Evolutionary conservation across 2,797 vertebrate genomes (phyloP).

Genomic region (Onychomys arenicola): DNA sequence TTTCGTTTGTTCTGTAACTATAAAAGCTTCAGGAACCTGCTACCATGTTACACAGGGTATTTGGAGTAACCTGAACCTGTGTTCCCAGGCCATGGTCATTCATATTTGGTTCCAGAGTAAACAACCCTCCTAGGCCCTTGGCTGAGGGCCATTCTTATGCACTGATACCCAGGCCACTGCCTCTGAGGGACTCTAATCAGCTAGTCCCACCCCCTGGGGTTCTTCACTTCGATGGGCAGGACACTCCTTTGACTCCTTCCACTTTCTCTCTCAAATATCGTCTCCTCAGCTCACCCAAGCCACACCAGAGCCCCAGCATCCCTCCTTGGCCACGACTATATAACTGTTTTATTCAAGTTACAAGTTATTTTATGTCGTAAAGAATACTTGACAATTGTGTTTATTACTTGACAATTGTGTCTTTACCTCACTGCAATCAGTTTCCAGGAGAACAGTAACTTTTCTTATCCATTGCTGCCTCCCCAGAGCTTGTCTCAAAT

Average conservation of each 20-base stretch:
- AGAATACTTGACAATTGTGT: neutral
- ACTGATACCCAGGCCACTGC: neutral
- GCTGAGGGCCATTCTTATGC: neutral
- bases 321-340: neutral
- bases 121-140: neutral
- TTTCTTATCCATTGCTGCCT: neutral
- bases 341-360: neutral
- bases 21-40: neutral
- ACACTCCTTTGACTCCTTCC: neutral
- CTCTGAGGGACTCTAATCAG: neutral
- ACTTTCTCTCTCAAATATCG: neutral
- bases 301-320: neutral
- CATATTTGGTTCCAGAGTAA: neutral
- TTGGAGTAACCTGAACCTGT: neutral
- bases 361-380: conserved; percentile 3
- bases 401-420: neutral
- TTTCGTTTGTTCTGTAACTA: neutral
- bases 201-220: neutral
- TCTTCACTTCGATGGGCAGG: neutral
- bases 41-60: neutral
- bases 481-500: neutral
- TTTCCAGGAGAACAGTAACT: neutral
- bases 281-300: neutral
- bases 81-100: neutral
- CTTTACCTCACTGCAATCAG: neutral